Evolutionary conservation across 2,113 vertebrate genomes (phyloP).

Genomic region (Gnathonemus longibarbis): DNA sequence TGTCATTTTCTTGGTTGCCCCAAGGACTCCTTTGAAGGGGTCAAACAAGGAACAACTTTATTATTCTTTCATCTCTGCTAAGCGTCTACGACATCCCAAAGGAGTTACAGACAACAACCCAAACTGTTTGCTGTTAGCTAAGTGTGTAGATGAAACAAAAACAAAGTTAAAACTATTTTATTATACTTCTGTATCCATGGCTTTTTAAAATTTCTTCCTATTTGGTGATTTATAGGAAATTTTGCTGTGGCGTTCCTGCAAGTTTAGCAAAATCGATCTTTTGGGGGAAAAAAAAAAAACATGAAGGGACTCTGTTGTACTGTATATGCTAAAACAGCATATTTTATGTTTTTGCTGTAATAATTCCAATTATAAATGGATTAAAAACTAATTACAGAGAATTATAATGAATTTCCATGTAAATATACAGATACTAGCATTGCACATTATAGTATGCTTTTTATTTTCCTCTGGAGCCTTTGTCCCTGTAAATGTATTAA

Average conservation of each 20-base stretch:
- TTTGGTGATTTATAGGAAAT: slow-evolving; percentile 41
- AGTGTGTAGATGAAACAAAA: slow-evolving; percentile 26
- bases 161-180: slow-evolving; percentile 31
- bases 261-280: slow-evolving; percentile 40
- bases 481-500: slow-evolving; percentile 77
- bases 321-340: slow-evolving; percentile 62
- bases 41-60: slow-evolving; percentile 54
- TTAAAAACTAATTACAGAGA: slow-evolving; percentile 69
- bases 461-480: slow-evolving; percentile 71
- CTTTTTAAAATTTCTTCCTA: slow-evolving; percentile 50
- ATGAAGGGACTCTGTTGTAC: slow-evolving; percentile 59
- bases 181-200: slow-evolving; percentile 52
- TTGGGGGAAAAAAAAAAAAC: slow-evolving; percentile 41
- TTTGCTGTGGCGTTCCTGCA: slow-evolving; percentile 46
- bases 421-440: slow-evolving; percentile 84
- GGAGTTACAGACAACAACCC: slow-evolving; percentile 57
- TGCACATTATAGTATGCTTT: slow-evolving; percentile 76
- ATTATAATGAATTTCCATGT: slow-evolving; percentile 73
- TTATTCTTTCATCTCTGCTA: slow-evolving; percentile 61
- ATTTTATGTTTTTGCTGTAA: slow-evolving; percentile 74
- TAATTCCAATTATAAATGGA: slow-evolving; percentile 65
- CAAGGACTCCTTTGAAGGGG: slow-evolving; percentile 36
- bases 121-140: slow-evolving; percentile 29
- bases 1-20: neutral
- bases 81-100: slow-evolving; percentile 55